Evolutionary conservation across 1,140 invertebrate species (phyloP), one percentile per base, ranked within the genome.

Genomic region (Reticulitermes speratus): DNA sequence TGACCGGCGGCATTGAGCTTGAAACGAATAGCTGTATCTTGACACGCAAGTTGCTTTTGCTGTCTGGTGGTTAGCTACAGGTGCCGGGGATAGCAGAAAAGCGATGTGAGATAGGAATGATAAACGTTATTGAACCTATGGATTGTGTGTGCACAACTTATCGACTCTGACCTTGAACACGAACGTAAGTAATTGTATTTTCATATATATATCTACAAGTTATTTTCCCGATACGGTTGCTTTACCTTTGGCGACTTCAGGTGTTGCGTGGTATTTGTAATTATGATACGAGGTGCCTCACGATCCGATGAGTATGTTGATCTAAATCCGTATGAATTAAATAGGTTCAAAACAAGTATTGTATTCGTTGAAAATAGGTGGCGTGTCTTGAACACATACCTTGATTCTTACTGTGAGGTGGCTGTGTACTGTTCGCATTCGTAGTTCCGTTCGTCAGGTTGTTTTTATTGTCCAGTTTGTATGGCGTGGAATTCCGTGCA

Each of bases 121-220:
- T 1, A 8, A 75, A 75, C 30, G 65, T 75, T 75, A 75, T 75
- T 30, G 65, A 75, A 75, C n/a, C 65, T 75, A 75, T 75, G 65
- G 65, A 75, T 75, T 75, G 30, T 75, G 65, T 75, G 25, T 30
- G 25, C 7, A 75, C 65, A n/a, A 75, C 65, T 75, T 75, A 75
- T 75, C 65, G 25, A 30, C 65, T 75, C 65, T 75, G 65, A 75
- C 65, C 65, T 75, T 75, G 65, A 75, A 75, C 11, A 75, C 65
- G 65, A 75, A 75, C 65, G 65, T 75, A 16, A 75, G 65, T 75
- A 75, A 30, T 30, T 75, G 65, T 75, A 65, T 65, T 75, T 75
- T 75, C n/a, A n/a, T 5, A 9, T 30, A 75, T 75, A 9, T 75
- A 75, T 75, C 65, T 75, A 12, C 25, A 11, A 12, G 8, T 25